Percentiles rank a stretch among this genome's conserved stretches.
Conservation (phyloP, 2,888 invertebrate species). For the Scrobipalpa atriplicella region DNA sequence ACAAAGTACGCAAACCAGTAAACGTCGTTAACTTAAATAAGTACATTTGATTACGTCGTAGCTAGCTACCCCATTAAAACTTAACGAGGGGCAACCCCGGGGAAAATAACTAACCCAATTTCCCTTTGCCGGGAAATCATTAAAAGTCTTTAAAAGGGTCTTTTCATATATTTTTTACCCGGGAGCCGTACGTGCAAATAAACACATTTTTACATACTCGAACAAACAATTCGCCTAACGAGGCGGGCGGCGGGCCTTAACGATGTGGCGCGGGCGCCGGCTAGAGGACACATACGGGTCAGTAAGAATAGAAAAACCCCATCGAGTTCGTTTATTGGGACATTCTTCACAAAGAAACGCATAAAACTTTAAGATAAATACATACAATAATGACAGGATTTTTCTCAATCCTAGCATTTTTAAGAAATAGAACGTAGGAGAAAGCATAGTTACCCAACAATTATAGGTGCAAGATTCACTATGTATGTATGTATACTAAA, state of each 20-base stretch:
- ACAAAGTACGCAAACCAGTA: conserved; percentile 71
- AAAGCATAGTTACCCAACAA: no score
- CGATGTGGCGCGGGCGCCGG: conserved; percentile 15
- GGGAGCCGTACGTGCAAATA: conserved; percentile 82
- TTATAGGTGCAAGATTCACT: no score
- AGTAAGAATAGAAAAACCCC: neutral
- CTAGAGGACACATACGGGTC: neutral
- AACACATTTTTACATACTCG: conserved; percentile 83
- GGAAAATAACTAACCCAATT: conserved; percentile 83
- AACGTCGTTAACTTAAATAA: conserved; percentile 81
- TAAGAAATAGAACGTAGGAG: no score
- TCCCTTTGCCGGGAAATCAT: conserved; percentile 83
- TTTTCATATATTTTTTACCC: conserved; percentile 82
- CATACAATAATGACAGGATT: no score
- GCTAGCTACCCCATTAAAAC: conserved; percentile 83
- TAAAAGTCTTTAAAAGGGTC: conserved; percentile 83
- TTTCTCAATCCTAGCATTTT: no score
- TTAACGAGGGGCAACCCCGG: conserved; percentile 82
- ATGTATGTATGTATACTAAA: no score
- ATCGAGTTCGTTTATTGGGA: neutral
- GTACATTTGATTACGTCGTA: conserved; percentile 82
- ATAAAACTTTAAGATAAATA: no score
- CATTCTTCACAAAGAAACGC: neutral
- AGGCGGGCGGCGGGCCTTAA: conserved; percentile 46
- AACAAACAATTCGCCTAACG: conserved; percentile 82